Conservation (phyloP, 2,888 invertebrate genomes). For the Dasypolia templi region DNA sequence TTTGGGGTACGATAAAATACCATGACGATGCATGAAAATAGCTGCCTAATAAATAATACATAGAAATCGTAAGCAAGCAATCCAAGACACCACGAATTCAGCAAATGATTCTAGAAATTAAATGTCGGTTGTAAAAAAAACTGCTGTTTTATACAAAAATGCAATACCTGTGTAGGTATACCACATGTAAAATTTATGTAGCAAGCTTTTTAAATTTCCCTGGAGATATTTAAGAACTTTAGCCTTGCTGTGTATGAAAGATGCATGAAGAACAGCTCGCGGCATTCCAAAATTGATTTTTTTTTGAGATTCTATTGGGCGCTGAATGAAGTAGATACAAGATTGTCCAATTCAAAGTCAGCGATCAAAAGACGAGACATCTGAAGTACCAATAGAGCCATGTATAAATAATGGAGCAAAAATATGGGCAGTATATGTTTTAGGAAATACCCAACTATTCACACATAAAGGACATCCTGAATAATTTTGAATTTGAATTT, state of each 20-base stretch:
- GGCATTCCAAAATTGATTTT: too few species aligned
- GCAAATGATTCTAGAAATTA: too few species aligned
- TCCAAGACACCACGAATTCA: background rate
- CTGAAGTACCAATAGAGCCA: background rate
- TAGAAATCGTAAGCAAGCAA: background rate
- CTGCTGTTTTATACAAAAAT: too few species aligned
- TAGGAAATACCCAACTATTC: conserved; percentile 23
- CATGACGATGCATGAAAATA: background rate
- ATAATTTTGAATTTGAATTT: too few species aligned
- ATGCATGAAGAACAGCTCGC: too few species aligned
- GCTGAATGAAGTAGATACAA: background rate
- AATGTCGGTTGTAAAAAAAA: too few species aligned
- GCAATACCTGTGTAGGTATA: too few species aligned
- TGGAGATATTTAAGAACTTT: too few species aligned
- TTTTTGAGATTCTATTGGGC: too few species aligned
- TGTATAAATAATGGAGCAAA: background rate
- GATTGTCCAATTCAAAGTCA: conserved; percentile 25
- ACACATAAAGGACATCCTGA: background rate
- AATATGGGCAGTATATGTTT: conserved; percentile 5
- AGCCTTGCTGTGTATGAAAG: too few species aligned
- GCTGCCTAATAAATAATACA: background rate
- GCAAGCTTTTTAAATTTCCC: too few species aligned
- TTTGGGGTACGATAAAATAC: background rate
- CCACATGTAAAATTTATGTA: too few species aligned
- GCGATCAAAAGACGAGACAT: conserved; percentile 8